Base-by-base conservation (phyloP, 2,797 vertebrate genomes). In the Parauchenoglanis ngamensis region DNA sequence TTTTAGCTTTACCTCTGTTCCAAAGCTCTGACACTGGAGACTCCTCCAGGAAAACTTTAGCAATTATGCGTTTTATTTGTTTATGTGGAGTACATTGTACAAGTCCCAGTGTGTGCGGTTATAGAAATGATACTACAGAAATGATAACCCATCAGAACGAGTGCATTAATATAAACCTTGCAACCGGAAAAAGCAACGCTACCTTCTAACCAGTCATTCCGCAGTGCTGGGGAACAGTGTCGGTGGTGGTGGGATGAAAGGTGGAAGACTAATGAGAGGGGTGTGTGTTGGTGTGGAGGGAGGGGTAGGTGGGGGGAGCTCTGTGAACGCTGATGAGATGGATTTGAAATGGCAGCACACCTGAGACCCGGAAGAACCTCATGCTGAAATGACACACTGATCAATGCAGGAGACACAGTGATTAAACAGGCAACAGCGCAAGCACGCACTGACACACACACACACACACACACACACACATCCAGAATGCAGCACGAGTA, bases 361-460 rank as follows among this genome's bases (percentile, higher is more conserved):
- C 72, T 54, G 80, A 83, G 77, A 86, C 67, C 17, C 6, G n/a
- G 35, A 72, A 80, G 57, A 35, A 76, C 17, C 70, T 63, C 49
- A 40, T 59, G 63, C 52, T n/a, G 76, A 81, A 63, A 86, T 57
- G 78, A 80, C 75, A 67, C 73, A 78, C 52, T 86, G 65, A 86
- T 70, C 76, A 86, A 70, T 59, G 63, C 61, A 68, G 76, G 23
- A 68, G 63, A 28, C 15, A 12, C 3, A 28, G 49, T 57, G 67
- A 84, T 84, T 84, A 84, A 72, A 40, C 52, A 72, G 67, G 23
- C 63, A 28, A 65, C 61, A 61, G 35, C 4, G 57, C 56, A 63
- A 59, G 25, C 46, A 54, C 13, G 8, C 28, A 76, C 28, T 3
- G 5, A 72, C 70, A 79, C 79, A 65, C 76, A 85, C 82, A 68